Evolutionary conservation across 1,140 invertebrate species (phyloP).

Genomic region (Elysia chlorotica): DNA sequence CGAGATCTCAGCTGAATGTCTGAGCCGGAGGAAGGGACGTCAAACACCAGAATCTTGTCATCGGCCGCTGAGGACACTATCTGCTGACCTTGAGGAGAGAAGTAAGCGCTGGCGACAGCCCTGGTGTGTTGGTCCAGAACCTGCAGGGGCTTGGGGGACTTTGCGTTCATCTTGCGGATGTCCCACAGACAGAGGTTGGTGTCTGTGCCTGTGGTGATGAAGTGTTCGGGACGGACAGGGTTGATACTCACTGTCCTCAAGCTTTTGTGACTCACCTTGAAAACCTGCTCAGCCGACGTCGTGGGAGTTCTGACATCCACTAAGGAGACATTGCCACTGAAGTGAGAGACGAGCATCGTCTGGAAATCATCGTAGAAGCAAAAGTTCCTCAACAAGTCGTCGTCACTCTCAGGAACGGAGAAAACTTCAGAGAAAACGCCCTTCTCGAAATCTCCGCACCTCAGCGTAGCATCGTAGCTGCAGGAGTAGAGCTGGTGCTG

Average conservation of each 20-base stretch:
- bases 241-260: conserved; percentile 47
- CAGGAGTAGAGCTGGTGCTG: conserved; percentile 37
- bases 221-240: conserved; percentile 37
- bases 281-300: conserved; percentile 36
- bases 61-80: conserved; percentile 14
- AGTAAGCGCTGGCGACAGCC: conserved; percentile 17
- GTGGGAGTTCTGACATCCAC: conserved; percentile 44
- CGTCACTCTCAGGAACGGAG: conserved; percentile 37
- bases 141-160: conserved; percentile 6
- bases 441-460: conserved; percentile 45
- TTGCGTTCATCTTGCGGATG: background rate
- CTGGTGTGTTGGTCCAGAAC: background rate
- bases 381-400: conserved; percentile 45
- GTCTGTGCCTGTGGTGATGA: conserved; percentile 35
- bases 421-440: conserved; percentile 40
- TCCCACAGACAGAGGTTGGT: conserved; percentile 8
- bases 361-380: conserved; percentile 35
- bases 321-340: conserved; percentile 42
- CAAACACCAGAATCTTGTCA: conserved; percentile 9
- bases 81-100: conserved; percentile 10
- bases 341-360: conserved; percentile 43
- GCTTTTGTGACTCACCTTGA: conserved; percentile 31
- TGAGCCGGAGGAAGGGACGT: background rate
- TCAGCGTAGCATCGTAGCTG: conserved; percentile 50
- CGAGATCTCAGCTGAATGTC: conserved; percentile 29